Percentiles rank a stretch among this genome's conserved stretches.
Evolutionary conservation across 2,888 invertebrate genomes (phyloP).

Genomic region (Cosmopolites sordidus): DNA sequence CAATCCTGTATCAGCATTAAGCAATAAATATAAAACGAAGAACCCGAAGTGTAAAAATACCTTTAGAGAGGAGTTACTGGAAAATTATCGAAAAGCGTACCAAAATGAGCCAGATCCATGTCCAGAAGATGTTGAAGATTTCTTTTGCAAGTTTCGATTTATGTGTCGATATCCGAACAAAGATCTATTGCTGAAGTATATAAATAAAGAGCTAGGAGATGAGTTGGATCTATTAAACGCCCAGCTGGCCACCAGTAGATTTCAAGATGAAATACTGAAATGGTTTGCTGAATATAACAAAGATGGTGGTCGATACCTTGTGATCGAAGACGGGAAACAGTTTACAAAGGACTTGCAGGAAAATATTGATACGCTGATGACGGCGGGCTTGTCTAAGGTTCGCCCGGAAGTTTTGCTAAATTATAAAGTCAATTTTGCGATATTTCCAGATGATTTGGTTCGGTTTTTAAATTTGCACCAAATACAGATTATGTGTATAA

Average conservation of each 20-base stretch:
- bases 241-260: constrained; percentile 12
- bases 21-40: too few relatives aligned
- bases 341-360: constrained; percentile 1
- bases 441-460: not conserved
- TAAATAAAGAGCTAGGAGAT: constrained; percentile 5
- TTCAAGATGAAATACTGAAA: constrained; percentile 10
- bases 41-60: too few relatives aligned
- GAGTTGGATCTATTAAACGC: constrained; percentile 11
- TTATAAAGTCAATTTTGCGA: constrained; percentile 1
- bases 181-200: constrained; percentile 3
- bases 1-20: not conserved
- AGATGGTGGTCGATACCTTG: constrained; percentile 8
- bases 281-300: constrained; percentile 8
- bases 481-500: constrained; percentile 2
- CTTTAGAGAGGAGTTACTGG: not conserved
- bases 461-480: not conserved
- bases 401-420: constrained; percentile 12
- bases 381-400: constrained; percentile 9
- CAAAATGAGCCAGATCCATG: not conserved
- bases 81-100: not conserved
- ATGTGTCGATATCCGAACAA: constrained; percentile 13
- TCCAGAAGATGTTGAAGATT: constrained; percentile 4
- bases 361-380: constrained; percentile 8
- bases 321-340: not conserved
- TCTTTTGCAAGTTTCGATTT: constrained; percentile 10